Evolutionary conservation across 2,113 vertebrate species (phyloP).

Genomic region (Bujurquina vittata): DNA sequence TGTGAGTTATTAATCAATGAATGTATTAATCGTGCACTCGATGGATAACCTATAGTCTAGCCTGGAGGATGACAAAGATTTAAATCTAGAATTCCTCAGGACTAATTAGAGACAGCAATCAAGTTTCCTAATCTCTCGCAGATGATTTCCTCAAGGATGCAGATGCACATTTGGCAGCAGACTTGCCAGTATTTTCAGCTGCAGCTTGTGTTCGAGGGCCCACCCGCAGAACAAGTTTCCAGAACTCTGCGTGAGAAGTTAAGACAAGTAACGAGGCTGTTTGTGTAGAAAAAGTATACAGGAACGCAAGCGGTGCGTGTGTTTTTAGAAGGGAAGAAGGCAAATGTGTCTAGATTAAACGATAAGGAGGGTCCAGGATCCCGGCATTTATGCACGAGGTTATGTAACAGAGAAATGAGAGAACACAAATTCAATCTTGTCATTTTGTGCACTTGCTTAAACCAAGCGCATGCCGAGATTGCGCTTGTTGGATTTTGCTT

Average conservation of each 20-base stretch:
- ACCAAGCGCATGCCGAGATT: neutral
- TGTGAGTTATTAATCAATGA: neutral
- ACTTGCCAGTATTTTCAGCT: neutral
- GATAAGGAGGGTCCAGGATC: neutral
- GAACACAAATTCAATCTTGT: neutral
- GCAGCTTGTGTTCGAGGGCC: neutral
- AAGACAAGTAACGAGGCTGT: neutral
- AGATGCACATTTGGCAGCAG: neutral
- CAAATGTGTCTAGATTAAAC: constrained; percentile 1
- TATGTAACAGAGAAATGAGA: neutral
- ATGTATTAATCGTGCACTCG: neutral
- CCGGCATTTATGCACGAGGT: neutral
- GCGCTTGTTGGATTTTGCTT: neutral
- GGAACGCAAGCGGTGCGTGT: neutral
- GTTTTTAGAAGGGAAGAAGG: neutral
- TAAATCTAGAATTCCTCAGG: neutral
- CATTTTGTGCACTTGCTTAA: neutral
- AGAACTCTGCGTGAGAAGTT: neutral
- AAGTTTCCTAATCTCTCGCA: neutral
- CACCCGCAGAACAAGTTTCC: neutral
- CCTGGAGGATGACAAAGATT: neutral
- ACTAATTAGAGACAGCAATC: neutral
- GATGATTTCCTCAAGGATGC: neutral
- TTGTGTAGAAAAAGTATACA: neutral
- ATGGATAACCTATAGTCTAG: accelerated